Percentiles rank a stretch among this genome's conserved stretches.
These are phyloP conservation scores for Leucosticte australis DNA, from an alignment of 2,113 vertebrate genomes.

Conservation along the genomic window DNA sequence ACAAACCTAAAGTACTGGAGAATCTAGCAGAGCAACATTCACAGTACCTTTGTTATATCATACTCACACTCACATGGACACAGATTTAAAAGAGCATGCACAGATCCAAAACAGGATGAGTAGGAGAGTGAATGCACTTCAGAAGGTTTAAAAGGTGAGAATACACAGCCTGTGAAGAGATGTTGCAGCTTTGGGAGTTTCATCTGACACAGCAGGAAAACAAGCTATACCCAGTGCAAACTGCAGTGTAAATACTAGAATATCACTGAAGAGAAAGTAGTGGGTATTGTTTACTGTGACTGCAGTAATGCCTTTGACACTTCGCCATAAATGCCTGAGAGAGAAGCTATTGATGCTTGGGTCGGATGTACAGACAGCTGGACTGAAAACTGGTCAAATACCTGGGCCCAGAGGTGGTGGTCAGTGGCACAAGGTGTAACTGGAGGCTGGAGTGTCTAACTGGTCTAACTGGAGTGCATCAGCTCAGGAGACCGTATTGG, in stretches of 20 bases:
- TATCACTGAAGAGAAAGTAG: not conserved
- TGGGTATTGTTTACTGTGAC: not conserved
- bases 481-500: not conserved
- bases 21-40: not conserved
- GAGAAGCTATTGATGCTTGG: not conserved
- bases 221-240: not conserved
- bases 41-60: not conserved
- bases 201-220: not conserved
- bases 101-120: not conserved
- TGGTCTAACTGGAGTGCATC: not conserved
- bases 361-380: not conserved
- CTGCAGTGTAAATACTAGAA: not conserved
- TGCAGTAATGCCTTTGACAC: not conserved
- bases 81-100: not conserved
- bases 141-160: not conserved
- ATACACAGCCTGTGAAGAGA: not conserved
- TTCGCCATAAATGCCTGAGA: not conserved
- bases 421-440: not conserved
- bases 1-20: not conserved
- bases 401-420: not conserved
- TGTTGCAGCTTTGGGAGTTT: not conserved
- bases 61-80: fast-evolving
- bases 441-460: not conserved
- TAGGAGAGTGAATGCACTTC: not conserved
- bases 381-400: not conserved